Evolutionary conservation across 2,888 invertebrate genomes (phyloP), one percentile per base, ranked within the genome.

Genomic region (Tetragnatha montana): DNA sequence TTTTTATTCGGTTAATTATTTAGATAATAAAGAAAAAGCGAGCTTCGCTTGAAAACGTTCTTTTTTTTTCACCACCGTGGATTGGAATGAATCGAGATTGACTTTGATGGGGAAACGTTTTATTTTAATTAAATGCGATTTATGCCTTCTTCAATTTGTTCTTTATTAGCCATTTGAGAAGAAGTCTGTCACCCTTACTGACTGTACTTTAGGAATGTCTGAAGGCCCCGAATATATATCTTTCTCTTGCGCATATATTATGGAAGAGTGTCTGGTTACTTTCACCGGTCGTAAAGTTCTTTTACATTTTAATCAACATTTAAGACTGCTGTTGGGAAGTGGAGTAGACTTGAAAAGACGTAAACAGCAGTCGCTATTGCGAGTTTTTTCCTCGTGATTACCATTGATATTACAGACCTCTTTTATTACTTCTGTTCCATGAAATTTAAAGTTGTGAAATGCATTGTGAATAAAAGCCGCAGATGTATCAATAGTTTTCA

Each of bases 51-150:
- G 78, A 81, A n/a, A 68, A 75, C 81, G 81, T 81, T 81, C 81
- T 87, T 80, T 60, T 87, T 87, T 80, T 4, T 35, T 35, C 35
- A 2, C 4, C 35, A 76, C 21, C 87, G 81, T 70, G 21, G 81
- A 51, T 87, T 51, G 75, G 75, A 87, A 81, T 87, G 75, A 87
- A 81, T 87, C 75, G 68, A 70, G 60, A 87, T 75, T 87, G 87
- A 87, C 81, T 81, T 81, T 87, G 81, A 87, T 87, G 74, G 75
- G 81, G 87, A 87, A 81, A 75, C 81, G 81, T 87, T 87, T 87
- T 87, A 87, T 81, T 87, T 87, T 87, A 81, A 87, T 87, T 87
- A 87, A 87, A 87, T 81, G 81, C 75, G 87, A 87, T 87, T 87
- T 87, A 87, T 80, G 87, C 73, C 70, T 49, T 70, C 51, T 75